Percentiles rank a stretch among this genome's conserved stretches.
These are phyloP conservation scores for Cirrhinus molitorella DNA, from an alignment of 2,797 vertebrate genomes.

Conservation along the genomic window DNA sequence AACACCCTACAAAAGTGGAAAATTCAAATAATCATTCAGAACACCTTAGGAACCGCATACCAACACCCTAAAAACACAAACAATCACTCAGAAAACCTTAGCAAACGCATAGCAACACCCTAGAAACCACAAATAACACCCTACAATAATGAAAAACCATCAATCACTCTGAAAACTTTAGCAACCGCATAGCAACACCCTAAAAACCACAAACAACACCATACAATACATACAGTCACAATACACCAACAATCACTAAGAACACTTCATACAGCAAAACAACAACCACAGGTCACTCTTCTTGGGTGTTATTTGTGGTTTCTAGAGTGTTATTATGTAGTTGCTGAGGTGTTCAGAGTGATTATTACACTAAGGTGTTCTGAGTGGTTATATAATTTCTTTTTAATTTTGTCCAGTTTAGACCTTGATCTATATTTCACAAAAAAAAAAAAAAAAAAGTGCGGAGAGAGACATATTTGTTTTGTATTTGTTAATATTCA, in stretches of 20 bases:
- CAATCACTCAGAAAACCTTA: background rate
- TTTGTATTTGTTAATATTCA: background rate
- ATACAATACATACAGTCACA: too few relatives aligned
- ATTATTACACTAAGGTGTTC: background rate
- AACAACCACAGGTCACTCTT: background rate
- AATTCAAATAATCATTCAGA: background rate
- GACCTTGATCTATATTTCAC: background rate
- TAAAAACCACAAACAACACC: background rate
- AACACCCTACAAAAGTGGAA: background rate
- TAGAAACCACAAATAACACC: background rate
- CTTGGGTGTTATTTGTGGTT: background rate
- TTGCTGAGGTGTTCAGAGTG: too few relatives aligned
- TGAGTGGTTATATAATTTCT: background rate
- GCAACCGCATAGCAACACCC: background rate
- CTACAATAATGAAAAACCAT: background rate
- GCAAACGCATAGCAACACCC: background rate
- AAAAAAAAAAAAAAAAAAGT: too few relatives aligned
- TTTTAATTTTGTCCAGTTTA: background rate
- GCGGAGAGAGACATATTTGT: background rate
- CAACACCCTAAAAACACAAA: background rate
- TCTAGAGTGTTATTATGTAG: background rate
- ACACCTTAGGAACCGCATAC: background rate
- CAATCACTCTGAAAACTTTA: background rate
- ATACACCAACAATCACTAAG: too few relatives aligned
- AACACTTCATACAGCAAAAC: background rate